Evolutionary conservation across 2,113 vertebrate genomes (phyloP).

Genomic region (Lonchura striata): DNA sequence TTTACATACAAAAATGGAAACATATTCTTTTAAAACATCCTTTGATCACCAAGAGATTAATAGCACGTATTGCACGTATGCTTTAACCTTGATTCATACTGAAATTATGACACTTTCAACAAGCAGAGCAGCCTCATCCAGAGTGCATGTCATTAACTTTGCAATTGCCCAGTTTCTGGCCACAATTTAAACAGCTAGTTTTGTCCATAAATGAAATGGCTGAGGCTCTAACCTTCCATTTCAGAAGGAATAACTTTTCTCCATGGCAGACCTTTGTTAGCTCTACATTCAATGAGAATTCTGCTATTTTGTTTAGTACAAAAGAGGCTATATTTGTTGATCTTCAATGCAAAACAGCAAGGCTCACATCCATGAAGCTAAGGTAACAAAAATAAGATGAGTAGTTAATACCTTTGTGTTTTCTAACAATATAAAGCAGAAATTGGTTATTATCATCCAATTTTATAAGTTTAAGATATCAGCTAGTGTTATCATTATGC

Average conservation of each 20-base stretch:
- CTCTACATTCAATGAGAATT: background rate
- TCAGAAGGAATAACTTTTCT: background rate
- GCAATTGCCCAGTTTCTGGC: background rate
- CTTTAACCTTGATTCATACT: background rate
- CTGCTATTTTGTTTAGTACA: background rate
- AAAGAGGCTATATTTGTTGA: background rate
- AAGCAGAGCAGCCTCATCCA: background rate
- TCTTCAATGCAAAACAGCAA: background rate
- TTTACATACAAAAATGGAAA: background rate
- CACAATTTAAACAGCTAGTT: background rate
- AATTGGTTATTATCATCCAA: background rate
- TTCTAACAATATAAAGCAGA: background rate
- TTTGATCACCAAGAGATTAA: background rate
- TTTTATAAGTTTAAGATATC: background rate
- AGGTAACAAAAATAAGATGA: background rate
- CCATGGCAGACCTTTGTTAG: background rate
- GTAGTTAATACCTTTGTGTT: background rate
- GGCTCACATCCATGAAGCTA: background rate
- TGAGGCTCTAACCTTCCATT: background rate
- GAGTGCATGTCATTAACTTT: no score
- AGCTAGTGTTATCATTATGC: background rate
- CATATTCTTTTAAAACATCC: background rate
- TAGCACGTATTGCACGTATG: background rate
- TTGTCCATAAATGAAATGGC: background rate
- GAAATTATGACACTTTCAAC: background rate